Evolutionary conservation across 2,113 vertebrate genomes (phyloP).

Genomic region (Labeo rohita): DNA sequence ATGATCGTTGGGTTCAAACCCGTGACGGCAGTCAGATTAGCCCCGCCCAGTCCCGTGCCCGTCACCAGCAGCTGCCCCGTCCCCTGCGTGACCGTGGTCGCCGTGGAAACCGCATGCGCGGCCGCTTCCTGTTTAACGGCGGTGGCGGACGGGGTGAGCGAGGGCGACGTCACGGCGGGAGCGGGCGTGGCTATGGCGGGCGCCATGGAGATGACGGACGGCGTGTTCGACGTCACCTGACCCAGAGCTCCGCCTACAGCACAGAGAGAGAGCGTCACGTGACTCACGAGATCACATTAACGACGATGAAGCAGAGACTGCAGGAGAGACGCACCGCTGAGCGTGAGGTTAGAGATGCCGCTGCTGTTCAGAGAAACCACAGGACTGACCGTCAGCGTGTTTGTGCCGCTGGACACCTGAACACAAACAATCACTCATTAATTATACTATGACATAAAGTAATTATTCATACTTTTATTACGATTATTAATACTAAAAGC

Average conservation of each 20-base stretch:
- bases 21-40: slow-evolving; percentile 93
- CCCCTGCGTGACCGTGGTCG: slow-evolving; percentile 80
- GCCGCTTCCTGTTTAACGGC: slow-evolving; percentile 70
- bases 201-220: slow-evolving; percentile 93
- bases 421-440: background rate
- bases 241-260: slow-evolving; percentile 82
- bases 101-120: slow-evolving; percentile 65
- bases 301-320: background rate
- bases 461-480: too few relatives aligned
- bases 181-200: slow-evolving; percentile 84
- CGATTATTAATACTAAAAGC: too few relatives aligned
- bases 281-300: background rate
- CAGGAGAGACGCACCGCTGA: slow-evolving; percentile 79
- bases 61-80: slow-evolving; percentile 93
- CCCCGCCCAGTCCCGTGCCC: slow-evolving; percentile 84
- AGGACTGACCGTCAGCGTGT: slow-evolving; percentile 92
- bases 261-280: background rate
- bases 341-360: slow-evolving; percentile 83
- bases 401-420: slow-evolving; percentile 93
- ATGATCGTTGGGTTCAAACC: slow-evolving; percentile 92
- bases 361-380: slow-evolving; percentile 91
- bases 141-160: slow-evolving; percentile 85
- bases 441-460: too few relatives aligned
- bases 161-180: slow-evolving; percentile 75
- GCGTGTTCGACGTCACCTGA: slow-evolving; percentile 84